Base-by-base conservation (phyloP, 2,113 vertebrate genomes). In the Callopanchax toddi region DNA sequence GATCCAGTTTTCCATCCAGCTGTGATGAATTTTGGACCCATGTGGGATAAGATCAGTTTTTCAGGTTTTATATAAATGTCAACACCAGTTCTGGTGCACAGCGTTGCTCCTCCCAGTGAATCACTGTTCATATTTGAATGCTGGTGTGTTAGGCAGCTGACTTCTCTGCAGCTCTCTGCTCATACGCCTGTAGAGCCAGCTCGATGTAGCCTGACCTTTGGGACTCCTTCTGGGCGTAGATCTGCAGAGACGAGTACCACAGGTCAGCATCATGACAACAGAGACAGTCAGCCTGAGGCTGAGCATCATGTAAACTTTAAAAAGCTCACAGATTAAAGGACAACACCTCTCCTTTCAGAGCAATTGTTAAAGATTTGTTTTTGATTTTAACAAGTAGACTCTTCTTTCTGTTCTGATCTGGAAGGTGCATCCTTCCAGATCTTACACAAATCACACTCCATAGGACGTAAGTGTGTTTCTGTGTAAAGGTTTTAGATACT, bases 191-290 rank as follows among this genome's bases (percentile, higher is more conserved):
- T 51, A 98, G 87, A 42, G 94, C 94, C 77, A 99, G 84, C 65
- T 96, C 94, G 48, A 98, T 92, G 58, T 95, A 95, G 34, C 94
- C 92, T 17, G 92, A 90, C 71, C 79, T 94, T 76, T 94, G 93
- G 29, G 96, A 94, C 81, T 98, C 96, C 51, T 87, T 94, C 88
- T 94, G 93, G 61, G 86, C 89, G 74, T 95, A 99, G 18, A 94
- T 89, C 97, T 99, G 81, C 16, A 52, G 42, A 23, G 16, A 67
- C 49, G 64, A 45, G 17, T 32, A 50, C 44, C 57, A 70, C 6
- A 78, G n/a, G 23, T 72, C 23, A 74, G 26, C 15, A 17, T 43
- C 39, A 48, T 8, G 13, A n/a, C 53, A 42, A 26, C 57, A 42
- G 43, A 50, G 50, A 62, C 17, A 26, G 18, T 45, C 42, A 44